Evolutionary conservation across 1,140 invertebrate species (phyloP).

Genomic region (Wiebesia pumilae): DNA sequence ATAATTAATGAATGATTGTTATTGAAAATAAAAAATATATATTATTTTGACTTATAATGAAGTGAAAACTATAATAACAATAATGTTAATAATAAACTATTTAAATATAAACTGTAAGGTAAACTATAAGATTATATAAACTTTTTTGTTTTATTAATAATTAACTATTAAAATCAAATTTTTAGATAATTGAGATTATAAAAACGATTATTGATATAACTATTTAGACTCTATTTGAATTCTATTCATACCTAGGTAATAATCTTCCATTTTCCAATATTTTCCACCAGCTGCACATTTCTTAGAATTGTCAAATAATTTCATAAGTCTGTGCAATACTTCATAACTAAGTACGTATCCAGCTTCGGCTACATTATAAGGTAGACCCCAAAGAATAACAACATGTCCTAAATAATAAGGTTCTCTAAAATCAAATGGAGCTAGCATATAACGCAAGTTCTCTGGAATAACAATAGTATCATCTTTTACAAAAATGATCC

Average conservation of each 20-base stretch:
- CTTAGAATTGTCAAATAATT: conserved; percentile 69
- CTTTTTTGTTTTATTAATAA: no score
- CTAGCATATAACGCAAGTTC: conserved; percentile 73
- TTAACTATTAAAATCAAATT: background rate
- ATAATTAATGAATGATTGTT: background rate
- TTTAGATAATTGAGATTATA: background rate
- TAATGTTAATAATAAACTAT: background rate
- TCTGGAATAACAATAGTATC: conserved; percentile 74
- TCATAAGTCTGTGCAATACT: conserved; percentile 65
- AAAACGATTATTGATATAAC: background rate
- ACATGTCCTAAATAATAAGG: conserved; percentile 76
- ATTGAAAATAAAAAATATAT: background rate
- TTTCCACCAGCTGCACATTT: conserved; percentile 72
- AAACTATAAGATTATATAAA: no score
- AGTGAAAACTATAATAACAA: background rate
- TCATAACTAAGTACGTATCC: conserved; percentile 75
- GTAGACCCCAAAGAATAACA: conserved; percentile 72
- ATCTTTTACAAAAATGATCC: conserved; percentile 75
- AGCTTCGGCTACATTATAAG: conserved; percentile 74
- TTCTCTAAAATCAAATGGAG: conserved; percentile 65
- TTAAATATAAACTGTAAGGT: no score
- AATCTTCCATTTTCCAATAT: conserved; percentile 78
- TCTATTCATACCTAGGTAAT: conserved; percentile 73
- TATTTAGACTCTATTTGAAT: background rate
- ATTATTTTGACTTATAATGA: background rate